Evolutionary conservation across 2,888 invertebrate species (phyloP).

Genomic region (Pterobdella sp.): DNA sequence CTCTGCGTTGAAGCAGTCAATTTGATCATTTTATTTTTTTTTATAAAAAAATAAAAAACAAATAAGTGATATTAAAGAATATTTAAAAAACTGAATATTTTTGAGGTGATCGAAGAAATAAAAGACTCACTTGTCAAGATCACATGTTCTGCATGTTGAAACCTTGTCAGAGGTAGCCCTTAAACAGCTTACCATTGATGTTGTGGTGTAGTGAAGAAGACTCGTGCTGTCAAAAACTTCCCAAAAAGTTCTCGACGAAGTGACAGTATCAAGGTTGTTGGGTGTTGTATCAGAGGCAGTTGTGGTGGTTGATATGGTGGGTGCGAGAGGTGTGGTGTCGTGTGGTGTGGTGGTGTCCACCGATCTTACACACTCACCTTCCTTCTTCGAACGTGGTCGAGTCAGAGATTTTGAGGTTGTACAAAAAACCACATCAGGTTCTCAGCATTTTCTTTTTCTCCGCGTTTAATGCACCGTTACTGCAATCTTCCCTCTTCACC

Average conservation of each 20-base stretch:
- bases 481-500: conserved; percentile 12
- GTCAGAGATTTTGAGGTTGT: no score
- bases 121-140: background rate
- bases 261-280: background rate
- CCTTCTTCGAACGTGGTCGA: background rate
- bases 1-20: no score
- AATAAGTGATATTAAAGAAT: no score
- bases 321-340: background rate
- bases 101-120: no score
- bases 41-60: no score
- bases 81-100: no score
- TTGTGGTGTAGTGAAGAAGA: background rate
- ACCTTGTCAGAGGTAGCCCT: background rate
- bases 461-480: no score
- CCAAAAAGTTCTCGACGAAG: background rate
- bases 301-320: background rate
- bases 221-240: background rate
- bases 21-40: no score
- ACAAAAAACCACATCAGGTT: background rate
- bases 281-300: background rate
- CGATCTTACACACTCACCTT: background rate
- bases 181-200: background rate
- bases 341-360: background rate
- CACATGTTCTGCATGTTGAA: background rate
- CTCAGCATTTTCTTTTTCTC: no score